Percentiles rank a stretch among this genome's conserved stretches.
These are phyloP conservation scores for Epinephelus malabaricus DNA, from an alignment of 2,797 vertebrate genomes.

Conservation along the genomic window DNA sequence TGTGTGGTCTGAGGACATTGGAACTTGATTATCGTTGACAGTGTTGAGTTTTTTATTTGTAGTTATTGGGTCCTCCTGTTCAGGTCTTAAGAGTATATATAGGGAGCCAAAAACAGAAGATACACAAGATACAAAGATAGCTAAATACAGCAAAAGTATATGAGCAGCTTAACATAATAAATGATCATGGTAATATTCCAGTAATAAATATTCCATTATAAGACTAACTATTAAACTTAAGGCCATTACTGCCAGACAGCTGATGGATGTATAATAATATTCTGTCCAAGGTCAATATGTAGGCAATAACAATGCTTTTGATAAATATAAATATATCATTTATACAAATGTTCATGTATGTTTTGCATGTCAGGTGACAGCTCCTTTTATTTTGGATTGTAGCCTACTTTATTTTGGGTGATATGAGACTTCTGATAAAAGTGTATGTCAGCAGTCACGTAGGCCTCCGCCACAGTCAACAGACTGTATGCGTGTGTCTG, in stretches of 20 bases:
- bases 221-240: not conserved
- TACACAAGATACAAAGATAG: not conserved
- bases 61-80: too few species aligned
- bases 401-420: not conserved
- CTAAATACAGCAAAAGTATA: not conserved
- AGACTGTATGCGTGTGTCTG: too few species aligned
- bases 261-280: slow-evolving; percentile 26
- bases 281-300: slow-evolving; percentile 3
- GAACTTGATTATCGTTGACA: too few species aligned
- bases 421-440: not conserved
- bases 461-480: not conserved
- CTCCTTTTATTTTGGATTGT: not conserved
- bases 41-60: too few species aligned
- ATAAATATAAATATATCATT: not conserved
- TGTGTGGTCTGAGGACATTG: too few species aligned
- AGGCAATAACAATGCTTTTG: slow-evolving; percentile 4
- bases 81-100: too few species aligned
- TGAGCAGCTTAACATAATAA: not conserved
- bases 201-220: accelerated
- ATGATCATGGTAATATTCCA: not conserved
- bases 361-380: not conserved
- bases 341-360: too few species aligned
- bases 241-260: not conserved
- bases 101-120: too few species aligned
- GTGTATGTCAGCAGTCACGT: slow-evolving; percentile 40